A percentile compares a stretch with the other conserved stretches of the same genome.
These are phyloP conservation scores for Gadus chalcogrammus DNA, from an alignment of 2,113 vertebrate species.

Conservation along the genomic window DNA sequence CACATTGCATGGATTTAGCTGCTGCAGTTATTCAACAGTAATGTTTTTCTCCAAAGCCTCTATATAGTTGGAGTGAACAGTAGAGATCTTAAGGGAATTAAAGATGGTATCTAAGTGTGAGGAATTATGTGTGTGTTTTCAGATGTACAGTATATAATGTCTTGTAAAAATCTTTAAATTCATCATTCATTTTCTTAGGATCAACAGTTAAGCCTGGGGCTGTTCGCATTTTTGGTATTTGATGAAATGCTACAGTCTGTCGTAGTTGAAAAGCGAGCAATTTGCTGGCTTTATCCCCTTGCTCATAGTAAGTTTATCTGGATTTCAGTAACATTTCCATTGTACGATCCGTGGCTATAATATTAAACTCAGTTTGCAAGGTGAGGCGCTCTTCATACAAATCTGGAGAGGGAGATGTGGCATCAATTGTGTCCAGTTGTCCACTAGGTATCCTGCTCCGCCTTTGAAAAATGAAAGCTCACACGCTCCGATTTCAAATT, in stretches of 20 bases:
- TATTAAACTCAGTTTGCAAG: slow-evolving; percentile 15
- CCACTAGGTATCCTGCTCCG: neutral
- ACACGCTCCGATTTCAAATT: too few relatives aligned
- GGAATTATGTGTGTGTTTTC: neutral
- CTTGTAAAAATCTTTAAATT: slow-evolving; percentile 3
- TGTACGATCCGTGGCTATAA: slow-evolving; percentile 1
- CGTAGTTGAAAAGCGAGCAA: slow-evolving; percentile 3
- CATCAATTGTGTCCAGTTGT: slow-evolving; percentile 8
- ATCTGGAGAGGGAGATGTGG: neutral
- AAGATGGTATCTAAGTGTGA: slow-evolving; percentile 6
- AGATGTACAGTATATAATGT: slow-evolving; percentile 3
- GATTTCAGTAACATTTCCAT: slow-evolving; percentile 11
- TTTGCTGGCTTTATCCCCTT: neutral
- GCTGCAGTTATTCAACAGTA: neutral
- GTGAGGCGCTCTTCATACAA: slow-evolving; percentile 3
- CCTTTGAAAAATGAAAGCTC: too few relatives aligned
- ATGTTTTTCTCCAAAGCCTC: neutral
- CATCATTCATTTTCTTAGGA: neutral
- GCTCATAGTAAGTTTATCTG: neutral
- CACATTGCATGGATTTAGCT: slow-evolving; percentile 4
- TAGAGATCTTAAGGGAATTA: slow-evolving; percentile 7
- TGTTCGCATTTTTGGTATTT: slow-evolving; percentile 14
- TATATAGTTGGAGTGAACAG: neutral
- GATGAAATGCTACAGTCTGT: slow-evolving; percentile 1
- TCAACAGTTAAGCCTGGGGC: neutral